Evolutionary conservation across 2,113 vertebrate genomes (phyloP), one percentile per base, ranked within the genome.

Genomic region (Sialia sialis): DNA sequence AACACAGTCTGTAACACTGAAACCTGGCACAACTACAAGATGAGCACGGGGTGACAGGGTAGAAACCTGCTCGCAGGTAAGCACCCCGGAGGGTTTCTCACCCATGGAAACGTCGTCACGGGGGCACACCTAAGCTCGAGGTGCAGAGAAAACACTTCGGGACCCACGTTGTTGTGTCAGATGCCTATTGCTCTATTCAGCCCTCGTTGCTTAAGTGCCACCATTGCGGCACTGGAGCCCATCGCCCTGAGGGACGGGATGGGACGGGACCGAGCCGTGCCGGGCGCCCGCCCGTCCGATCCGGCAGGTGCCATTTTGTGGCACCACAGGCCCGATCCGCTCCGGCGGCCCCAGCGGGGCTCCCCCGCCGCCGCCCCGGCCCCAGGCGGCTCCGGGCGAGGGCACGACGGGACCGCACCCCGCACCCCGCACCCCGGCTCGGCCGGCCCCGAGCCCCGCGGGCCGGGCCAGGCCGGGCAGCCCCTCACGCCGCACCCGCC

Each of bases 211-310:
- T 7, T n/a, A 44, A 17, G 36, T 0, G 74, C 36, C 43, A 4
- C 5, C 46, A 4, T 0, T 9, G 34, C 4, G 16, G 2, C 16
- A 13, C 0, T 7, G 22, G 2, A 3, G 9, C 4, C 7, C 30
- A 2, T 0, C 0, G 8, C 29, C 25, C 62, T 6, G 64, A 16
- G 56, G 25, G 9, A 3, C 9, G 11, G 1, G 27, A 3, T 7
- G 9, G 1, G 27, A 3, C 8, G 8, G 0, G 27, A 11, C 67
- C 18, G 16, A 8, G 36, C 66, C 13, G 16, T 1, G 10, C 26
- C 3, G 59, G 3, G 5, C 29, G 14, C 49, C 48, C 18, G 15
- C 41, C 49, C 22, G 18, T 30, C 16, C 36, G 3, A 2, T 0
- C 20, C 54, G 1, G 49, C 76, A 84, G 95, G 76, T 93, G 87